Evolutionary conservation across 2,888 invertebrate genomes (phyloP), one percentile per base, ranked within the genome.

Genomic region (Norana najaformis): DNA sequence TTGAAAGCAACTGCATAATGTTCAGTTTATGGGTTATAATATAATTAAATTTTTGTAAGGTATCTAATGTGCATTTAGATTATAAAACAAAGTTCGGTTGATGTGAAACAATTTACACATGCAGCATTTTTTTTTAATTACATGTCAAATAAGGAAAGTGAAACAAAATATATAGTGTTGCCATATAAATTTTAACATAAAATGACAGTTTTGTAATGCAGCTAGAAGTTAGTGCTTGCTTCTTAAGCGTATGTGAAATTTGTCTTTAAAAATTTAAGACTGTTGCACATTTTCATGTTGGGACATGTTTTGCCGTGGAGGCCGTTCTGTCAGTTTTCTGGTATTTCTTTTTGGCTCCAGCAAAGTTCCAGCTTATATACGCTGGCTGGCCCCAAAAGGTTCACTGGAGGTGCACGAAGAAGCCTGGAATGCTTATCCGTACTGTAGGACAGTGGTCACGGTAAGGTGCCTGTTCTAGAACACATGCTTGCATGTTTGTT

Each of bases 341-440:
- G 8, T 85, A 35, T 85, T 85, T 85, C 85, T 85, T 35, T 35
- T 85, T 85, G 85, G 36, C 1, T 85, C 85, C 94, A 96, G 98
- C 95, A 98, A 99, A 96, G 99, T 99, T 94, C 99, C 99, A 91
- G 96, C 97, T 90, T 97, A 98, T 95, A 97, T 99, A 95, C 96
- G 98, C 94, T 96, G 98, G 94, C 95, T 99, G 94, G 97, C 98
- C 93, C 99, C 99, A 83, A 98, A 98, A 95, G 98, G 98, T 92
- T 97, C 98, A 90, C 95, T 99, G 94, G 98, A 99, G 95, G 97
- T 99, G 90, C 98, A 98, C 95, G 99, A 99, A 95, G 98, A 98
- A 95, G 99, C 99, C 92, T 99, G 99, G 99, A 99, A 99, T 95
- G 99, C 99, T 35, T 99, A 99, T 96, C 99, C 99, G 23, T 99